These are phyloP conservation scores for Bradysia coprophila DNA, from an alignment of 1,140 invertebrate genomes.

Conservation along the genomic window DNA sequence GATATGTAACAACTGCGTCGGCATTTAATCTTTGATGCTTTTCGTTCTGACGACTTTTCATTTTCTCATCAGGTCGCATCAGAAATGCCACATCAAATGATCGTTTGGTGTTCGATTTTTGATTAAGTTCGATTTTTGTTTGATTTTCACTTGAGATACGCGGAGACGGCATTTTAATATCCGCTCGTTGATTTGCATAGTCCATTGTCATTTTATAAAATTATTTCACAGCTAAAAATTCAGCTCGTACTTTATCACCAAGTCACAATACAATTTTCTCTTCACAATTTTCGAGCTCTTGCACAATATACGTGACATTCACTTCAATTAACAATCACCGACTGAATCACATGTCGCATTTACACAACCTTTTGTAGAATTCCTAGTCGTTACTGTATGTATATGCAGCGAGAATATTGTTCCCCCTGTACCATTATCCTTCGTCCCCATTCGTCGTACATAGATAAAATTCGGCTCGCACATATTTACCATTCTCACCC, in stretches of 20 bases:
- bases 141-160: constrained; percentile 1
- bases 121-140: neutral
- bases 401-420: neutral
- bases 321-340: neutral
- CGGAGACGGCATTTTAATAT: constrained; percentile 6
- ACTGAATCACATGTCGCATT: neutral
- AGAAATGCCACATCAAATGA: constrained; percentile 77
- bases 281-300: neutral
- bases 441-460: neutral
- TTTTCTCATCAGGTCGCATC: constrained; percentile 66
- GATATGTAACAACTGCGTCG: neutral
- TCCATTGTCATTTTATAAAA: constrained; percentile 18
- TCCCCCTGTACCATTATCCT: neutral
- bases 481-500: neutral
- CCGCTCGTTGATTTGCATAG: constrained; percentile 12
- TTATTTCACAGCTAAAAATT: neutral
- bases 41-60: constrained; percentile 43
- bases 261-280: neutral
- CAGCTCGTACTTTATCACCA: too few relatives aligned
- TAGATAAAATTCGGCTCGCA: too few relatives aligned
- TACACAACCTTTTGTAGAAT: neutral
- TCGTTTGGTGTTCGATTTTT: constrained; percentile 34
- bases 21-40: constrained; percentile 26
- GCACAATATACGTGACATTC: neutral
- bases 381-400: too few relatives aligned